Percentiles rank a stretch among this genome's conserved stretches.
phyloP scores from a whole-genome alignment of 2,797 vertebrate species.

The Epinephelus coioides region DNA sequence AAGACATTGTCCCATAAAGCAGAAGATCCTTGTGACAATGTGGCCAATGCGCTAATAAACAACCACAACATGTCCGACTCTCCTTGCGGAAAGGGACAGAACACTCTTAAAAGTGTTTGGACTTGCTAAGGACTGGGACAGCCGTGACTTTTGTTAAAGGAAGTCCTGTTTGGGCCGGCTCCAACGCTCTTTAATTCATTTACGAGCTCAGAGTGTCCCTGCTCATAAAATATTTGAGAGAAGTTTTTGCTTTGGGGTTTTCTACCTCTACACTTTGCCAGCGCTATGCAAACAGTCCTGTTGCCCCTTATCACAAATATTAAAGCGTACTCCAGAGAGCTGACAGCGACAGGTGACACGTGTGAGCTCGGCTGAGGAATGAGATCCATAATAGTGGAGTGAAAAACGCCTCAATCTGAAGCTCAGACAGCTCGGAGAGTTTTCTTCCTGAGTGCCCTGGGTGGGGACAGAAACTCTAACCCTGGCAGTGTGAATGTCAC shows the following conservation, averaged over 20 bases:
- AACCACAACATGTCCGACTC: slow-evolving; percentile 8
- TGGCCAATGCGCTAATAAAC: slow-evolving; percentile 3
- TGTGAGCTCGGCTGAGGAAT: neutral
- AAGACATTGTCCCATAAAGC: neutral
- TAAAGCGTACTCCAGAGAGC: slow-evolving; percentile 26
- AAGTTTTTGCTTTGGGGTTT: slow-evolving; percentile 28
- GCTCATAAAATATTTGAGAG: slow-evolving; percentile 58
- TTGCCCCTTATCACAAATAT: slow-evolving; percentile 7
- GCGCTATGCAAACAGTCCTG: slow-evolving; percentile 22
- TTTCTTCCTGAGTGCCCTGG: neutral
- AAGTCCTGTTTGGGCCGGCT: slow-evolving; percentile 16
- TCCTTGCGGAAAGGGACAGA: slow-evolving; percentile 11
- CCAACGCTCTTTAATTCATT: slow-evolving; percentile 34
- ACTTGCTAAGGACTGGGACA: neutral
- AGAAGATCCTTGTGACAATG: neutral
- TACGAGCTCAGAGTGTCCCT: slow-evolving; percentile 26
- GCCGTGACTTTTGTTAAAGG: neutral
- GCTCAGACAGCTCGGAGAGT: neutral
- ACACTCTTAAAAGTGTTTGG: neutral
- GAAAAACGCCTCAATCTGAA: neutral
- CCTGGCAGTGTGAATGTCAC: neutral
- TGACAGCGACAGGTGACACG: slow-evolving; percentile 27
- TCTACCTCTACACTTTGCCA: slow-evolving; percentile 13
- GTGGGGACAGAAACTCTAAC: slow-evolving; percentile 2
- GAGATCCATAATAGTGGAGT: slow-evolving; percentile 9